Base-by-base conservation (phyloP, 2,888 invertebrate species). In the Trissoscelio sp. region DNA sequence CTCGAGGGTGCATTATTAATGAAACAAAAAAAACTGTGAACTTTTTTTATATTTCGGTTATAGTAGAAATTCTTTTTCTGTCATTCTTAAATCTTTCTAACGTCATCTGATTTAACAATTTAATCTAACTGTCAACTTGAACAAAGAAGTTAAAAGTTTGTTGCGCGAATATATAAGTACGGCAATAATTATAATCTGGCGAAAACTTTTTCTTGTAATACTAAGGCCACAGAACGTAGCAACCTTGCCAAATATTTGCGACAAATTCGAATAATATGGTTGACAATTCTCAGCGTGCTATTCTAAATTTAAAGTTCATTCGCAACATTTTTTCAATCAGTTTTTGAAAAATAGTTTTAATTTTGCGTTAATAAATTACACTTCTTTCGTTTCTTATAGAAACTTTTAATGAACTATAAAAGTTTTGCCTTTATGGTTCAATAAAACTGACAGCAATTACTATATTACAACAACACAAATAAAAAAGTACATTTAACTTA, bases 31-130 rank as follows among this genome's bases (percentile, higher is more conserved):
- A 7, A 6, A 18, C 12, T n/a, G n/a, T n/a, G 14, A 39, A 39
- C 22, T 22, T 39, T 58, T 24, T 7, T 60, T 9, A n/a, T 81
- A 81, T 85, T 83, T 84, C 60, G 57, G n/a, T 67, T 18, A 31
- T n/a, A 46, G 20, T 20, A 18, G 5, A 34, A 34, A 6, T 20
- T 20, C 20, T 37, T 64, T 18, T 34, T 18, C 64, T 31, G 20
- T 16, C 46, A 9, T 9, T 44, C 2, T 20, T 48, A 24, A 44
- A 39, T 66, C 51, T 37, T 62, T 48, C 1, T 28, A 42, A 44
- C 24, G 44, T 34, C 46, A 9, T 31, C 16, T n/a, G 16, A 67
- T 44, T 67, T 39, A 70, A 37, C 42, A 37, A 48, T 34, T 28
- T 20, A 37, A 48, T 34, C 42, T 20, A 48, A 58, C 37, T 58